Conservation (phyloP, 2,113 vertebrate species). For the Odontesthes bonariensis region DNA sequence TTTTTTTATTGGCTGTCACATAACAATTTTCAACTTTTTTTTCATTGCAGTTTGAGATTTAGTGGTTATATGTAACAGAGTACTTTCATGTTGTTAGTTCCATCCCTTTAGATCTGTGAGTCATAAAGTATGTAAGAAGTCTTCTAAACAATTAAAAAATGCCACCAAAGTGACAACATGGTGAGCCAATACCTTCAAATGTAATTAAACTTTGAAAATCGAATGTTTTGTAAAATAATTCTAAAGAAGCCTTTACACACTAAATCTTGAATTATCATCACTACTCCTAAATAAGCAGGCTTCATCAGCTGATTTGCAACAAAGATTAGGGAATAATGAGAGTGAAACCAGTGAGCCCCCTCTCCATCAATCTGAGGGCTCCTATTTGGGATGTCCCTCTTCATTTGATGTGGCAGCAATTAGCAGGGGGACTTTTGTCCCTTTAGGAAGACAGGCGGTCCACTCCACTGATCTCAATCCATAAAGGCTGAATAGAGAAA, state of each 20-base stretch:
- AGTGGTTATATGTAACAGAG: too few relatives aligned
- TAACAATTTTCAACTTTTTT: too few relatives aligned
- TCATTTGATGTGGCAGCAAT: constrained; percentile 94
- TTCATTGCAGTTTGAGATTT: too few relatives aligned
- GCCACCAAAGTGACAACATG: not conserved
- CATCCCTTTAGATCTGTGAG: too few relatives aligned
- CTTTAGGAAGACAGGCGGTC: constrained; percentile 80
- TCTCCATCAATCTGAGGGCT: constrained; percentile 82
- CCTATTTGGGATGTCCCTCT: constrained; percentile 80
- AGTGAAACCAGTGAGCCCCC: constrained; percentile 40
- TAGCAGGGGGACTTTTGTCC: constrained; percentile 88
- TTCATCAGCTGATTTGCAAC: constrained; percentile 19
- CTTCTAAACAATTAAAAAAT: not conserved
- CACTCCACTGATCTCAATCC: constrained; percentile 89
- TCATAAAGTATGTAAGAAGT: too few relatives aligned
- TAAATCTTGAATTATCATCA: not conserved
- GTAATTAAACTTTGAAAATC: too few relatives aligned
- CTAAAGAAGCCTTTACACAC: not conserved
- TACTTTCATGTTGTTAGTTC: too few relatives aligned
- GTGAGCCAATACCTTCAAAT: not conserved
- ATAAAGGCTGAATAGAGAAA: constrained; percentile 80
- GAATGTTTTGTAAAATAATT: too few relatives aligned
- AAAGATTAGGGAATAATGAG: constrained; percentile 35
- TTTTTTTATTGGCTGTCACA: too few relatives aligned
- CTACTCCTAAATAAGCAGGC: constrained; percentile 4